Conservation (phyloP, 2,113 vertebrate species). For the Hyaena hyaena region DNA sequence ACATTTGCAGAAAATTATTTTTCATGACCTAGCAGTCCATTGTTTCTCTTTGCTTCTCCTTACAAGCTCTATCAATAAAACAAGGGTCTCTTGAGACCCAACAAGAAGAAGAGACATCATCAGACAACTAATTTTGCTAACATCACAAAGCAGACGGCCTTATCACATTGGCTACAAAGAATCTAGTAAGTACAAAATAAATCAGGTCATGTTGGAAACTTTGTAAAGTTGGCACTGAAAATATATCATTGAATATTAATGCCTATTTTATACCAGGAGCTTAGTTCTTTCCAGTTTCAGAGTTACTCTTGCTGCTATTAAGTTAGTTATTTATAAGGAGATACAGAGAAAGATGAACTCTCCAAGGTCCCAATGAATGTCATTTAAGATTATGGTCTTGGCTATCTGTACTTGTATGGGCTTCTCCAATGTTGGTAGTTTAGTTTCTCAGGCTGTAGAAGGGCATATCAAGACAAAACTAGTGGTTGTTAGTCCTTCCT, state of each 20-base stretch:
- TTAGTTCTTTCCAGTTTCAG: not conserved
- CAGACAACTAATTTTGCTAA: not conserved
- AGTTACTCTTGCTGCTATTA: not conserved
- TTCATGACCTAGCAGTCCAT: not conserved
- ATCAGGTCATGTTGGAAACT: not conserved
- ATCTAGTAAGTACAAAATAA: not conserved
- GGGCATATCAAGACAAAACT: not conserved
- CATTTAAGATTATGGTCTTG: not conserved
- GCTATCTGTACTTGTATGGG: not conserved
- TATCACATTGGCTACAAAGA: not conserved
- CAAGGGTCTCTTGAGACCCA: not conserved
- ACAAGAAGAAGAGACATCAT: not conserved
- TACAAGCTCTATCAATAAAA: not conserved
- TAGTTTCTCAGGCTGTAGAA: not conserved
- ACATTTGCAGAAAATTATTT: conserved; percentile 13
- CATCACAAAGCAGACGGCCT: not conserved
- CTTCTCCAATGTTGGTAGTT: not conserved
- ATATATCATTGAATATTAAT: not conserved
- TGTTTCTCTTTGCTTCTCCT: not conserved
- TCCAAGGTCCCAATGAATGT: not conserved
- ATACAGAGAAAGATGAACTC: not conserved
- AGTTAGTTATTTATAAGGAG: not conserved
- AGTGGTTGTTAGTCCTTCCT: not conserved
- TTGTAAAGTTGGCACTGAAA: not conserved
- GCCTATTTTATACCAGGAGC: not conserved